Conservation (phyloP, 2,888 invertebrate genomes). For the Melipona beecheii region DNA sequence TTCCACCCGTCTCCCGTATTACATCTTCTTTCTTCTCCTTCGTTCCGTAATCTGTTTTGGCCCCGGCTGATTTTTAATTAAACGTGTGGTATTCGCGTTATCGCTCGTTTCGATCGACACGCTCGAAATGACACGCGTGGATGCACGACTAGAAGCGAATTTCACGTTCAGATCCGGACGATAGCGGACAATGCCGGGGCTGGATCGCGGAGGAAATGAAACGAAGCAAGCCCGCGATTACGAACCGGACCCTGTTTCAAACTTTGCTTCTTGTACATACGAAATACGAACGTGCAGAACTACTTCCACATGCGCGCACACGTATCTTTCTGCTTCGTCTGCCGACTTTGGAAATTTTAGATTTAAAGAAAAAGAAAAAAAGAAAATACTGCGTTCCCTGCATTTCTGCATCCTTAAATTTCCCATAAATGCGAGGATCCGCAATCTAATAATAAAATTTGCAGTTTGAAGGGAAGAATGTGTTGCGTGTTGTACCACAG, state of each 20-base stretch:
- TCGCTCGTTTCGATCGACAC: neutral
- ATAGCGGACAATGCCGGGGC: neutral
- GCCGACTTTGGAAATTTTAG: no score
- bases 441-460: neutral
- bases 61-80: no score
- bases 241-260: neutral
- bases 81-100: no score
- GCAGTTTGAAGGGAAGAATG: neutral
- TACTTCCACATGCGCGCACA: no score
- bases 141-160: neutral
- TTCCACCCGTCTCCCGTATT: neutral
- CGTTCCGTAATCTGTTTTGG: no score
- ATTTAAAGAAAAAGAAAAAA: no score
- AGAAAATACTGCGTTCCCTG: no score
- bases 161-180: constrained; percentile 1
- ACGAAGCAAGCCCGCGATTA: neutral
- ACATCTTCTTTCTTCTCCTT: neutral
- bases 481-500: no score
- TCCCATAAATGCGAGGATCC: no score
- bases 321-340: no score
- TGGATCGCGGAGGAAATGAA: neutral
- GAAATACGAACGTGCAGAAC: neutral
- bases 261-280: neutral
- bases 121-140: neutral
- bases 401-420: no score